Evolutionary conservation across 2,888 invertebrate genomes (phyloP).

Genomic region (Tyria jacobaeae): DNA sequence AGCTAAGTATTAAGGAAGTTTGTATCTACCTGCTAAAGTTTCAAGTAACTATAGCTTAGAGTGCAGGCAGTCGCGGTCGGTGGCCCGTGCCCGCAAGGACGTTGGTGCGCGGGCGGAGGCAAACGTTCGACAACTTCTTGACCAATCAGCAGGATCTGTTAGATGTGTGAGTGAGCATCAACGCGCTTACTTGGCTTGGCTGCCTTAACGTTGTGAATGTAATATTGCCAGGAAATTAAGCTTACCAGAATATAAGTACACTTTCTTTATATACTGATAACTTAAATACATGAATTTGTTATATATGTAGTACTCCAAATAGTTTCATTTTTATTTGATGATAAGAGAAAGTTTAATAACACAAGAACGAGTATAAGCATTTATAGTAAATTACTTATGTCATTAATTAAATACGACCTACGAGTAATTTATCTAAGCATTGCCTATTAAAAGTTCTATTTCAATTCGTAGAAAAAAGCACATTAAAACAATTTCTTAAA

Average conservation of each 20-base stretch:
- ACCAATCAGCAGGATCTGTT: constrained; percentile 57
- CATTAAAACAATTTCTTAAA: no score
- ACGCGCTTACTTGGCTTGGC: constrained; percentile 53
- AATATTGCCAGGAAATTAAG: constrained; percentile 55
- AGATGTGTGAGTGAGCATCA: constrained; percentile 54
- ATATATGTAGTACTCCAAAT: no score
- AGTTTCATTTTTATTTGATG: no score
- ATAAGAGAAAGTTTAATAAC: neutral
- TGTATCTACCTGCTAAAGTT: constrained; percentile 54
- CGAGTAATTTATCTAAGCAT: no score
- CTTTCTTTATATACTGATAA: neutral
- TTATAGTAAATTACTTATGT: neutral
- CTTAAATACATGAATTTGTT: no score
- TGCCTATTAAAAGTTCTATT: no score
- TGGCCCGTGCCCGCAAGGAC: constrained; percentile 82
- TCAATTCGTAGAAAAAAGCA: no score
- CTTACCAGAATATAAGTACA: neutral
- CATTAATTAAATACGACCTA: neutral
- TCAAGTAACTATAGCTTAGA: constrained; percentile 53
- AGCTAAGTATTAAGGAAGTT: constrained; percentile 31
- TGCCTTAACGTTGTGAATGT: constrained; percentile 57
- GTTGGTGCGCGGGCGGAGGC: constrained; percentile 83
- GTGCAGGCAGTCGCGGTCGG: constrained; percentile 73
- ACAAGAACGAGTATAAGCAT: neutral
- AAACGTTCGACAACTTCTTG: constrained; percentile 66